Percentiles rank a stretch among this genome's conserved stretches.
These are phyloP conservation scores for Enhydra lutris DNA, from an alignment of 2,113 vertebrate species.

Conservation along the genomic window DNA sequence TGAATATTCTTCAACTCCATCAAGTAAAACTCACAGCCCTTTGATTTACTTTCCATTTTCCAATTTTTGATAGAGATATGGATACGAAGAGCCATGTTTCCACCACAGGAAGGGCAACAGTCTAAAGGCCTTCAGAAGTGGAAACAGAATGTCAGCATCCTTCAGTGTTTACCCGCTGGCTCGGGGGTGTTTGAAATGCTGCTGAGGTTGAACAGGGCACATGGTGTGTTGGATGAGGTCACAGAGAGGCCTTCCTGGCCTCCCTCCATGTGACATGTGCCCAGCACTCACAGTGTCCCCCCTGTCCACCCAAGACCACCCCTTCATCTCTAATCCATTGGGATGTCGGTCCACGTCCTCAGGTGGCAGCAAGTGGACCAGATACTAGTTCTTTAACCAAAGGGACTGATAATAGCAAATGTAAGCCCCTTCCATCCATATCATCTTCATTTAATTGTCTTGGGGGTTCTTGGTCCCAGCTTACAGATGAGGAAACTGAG, in stretches of 20 bases:
- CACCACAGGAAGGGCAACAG: neutral
- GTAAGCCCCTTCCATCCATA: neutral
- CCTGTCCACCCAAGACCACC: neutral
- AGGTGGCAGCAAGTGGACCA: neutral
- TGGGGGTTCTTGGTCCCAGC: neutral
- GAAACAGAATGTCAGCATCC: neutral
- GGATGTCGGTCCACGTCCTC: fast-evolving
- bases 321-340: neutral
- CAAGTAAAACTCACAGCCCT: neutral
- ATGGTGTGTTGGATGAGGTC: neutral
- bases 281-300: neutral
- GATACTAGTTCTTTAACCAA: neutral
- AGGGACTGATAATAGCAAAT: neutral
- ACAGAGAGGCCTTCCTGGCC: no score
- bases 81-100: no score
- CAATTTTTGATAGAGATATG: neutral
- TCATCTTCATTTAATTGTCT: neutral
- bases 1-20: neutral
- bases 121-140: neutral
- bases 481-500: neutral
- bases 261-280: neutral
- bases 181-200: neutral
- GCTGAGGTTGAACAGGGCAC: neutral
- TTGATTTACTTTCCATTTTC: neutral
- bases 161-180: neutral